These are phyloP conservation scores for Aplochiton taeniatus DNA, from an alignment of 2,797 vertebrate species.

Conservation along the genomic window DNA sequence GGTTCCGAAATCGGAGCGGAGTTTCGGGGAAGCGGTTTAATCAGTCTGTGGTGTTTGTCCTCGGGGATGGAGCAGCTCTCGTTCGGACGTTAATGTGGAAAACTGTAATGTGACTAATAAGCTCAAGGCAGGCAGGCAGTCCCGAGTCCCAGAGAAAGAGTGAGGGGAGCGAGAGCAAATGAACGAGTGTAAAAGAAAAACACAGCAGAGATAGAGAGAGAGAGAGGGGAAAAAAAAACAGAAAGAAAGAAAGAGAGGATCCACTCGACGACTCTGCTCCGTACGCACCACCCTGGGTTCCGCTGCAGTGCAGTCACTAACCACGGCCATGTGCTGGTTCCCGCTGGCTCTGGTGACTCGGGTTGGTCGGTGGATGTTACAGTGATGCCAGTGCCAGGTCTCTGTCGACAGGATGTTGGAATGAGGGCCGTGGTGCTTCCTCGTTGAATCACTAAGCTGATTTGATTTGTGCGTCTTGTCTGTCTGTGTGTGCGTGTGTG, in stretches of 20 bases:
- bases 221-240: too few species aligned
- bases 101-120: constrained; percentile 57
- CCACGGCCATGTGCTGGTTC: constrained; percentile 13
- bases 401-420: constrained; percentile 2
- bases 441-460: background rate
- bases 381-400: background rate
- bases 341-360: constrained; percentile 2
- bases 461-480: constrained; percentile 1
- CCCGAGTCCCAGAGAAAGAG: too few species aligned
- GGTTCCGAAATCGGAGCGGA: constrained; percentile 22
- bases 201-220: too few species aligned
- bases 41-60: constrained; percentile 36
- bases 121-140: constrained; percentile 33
- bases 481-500: background rate
- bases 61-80: constrained; percentile 12
- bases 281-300: constrained; percentile 16
- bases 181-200: too few species aligned
- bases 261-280: constrained; percentile 15
- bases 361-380: constrained; percentile 10
- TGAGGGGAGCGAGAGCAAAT: too few species aligned
- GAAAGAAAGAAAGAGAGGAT: background rate
- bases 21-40: constrained; percentile 34
- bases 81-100: constrained; percentile 45
- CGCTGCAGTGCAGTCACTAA: constrained; percentile 28
- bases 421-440: constrained; percentile 15